Evolutionary conservation across 2,113 vertebrate genomes (phyloP), one percentile per base, ranked within the genome.

Genomic region (Thalassarche chlororhynchos): DNA sequence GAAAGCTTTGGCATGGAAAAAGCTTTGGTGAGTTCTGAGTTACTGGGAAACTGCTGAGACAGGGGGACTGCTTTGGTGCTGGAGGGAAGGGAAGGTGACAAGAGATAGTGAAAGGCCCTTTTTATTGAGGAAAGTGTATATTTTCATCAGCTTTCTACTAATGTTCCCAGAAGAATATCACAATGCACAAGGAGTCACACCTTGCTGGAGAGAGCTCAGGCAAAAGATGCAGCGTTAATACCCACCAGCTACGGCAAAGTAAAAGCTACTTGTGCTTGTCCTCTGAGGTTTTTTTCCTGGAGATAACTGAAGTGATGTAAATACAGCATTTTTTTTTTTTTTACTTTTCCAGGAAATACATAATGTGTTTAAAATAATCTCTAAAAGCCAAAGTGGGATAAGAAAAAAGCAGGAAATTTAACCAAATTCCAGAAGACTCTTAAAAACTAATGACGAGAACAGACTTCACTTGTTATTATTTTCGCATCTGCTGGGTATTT

Each of bases 11-110:
- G 91, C 65, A 74, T 9, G 38, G n/a, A 44, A 84, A 83, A 74
- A 93, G 78, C 62, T 86, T 70, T 23, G 93, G 96, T 92, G 81
- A 97, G 95, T 94, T 72, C 20, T 34, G 66, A 47, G 49, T 71
- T 75, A 36, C 23, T 57, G 85, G 28, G 79, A 76, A 84, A 90
- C 54, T 5, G 29, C 82, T 84, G 93, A 79, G 74, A 17, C 5
- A 5, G 13, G 69, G 64, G 69, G 29, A 7, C 14, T 54, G 77
- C 34, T 64, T 75, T 34, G 47, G 64, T 68, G 82, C 68, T 81
- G 81, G 83, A 64, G 77, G 78, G 78, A 58, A 80, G 58, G 89
- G 61, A 40, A 61, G 40, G 82, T 70, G 72, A 47, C 68, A 81
- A 78, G n/a, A 71, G 80, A 25, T 1, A 46, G 77, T 20, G 62